Evolutionary conservation across 1,140 invertebrate genomes (phyloP), one percentile per base, ranked within the genome.

Genomic region (Ceratina japonica): DNA sequence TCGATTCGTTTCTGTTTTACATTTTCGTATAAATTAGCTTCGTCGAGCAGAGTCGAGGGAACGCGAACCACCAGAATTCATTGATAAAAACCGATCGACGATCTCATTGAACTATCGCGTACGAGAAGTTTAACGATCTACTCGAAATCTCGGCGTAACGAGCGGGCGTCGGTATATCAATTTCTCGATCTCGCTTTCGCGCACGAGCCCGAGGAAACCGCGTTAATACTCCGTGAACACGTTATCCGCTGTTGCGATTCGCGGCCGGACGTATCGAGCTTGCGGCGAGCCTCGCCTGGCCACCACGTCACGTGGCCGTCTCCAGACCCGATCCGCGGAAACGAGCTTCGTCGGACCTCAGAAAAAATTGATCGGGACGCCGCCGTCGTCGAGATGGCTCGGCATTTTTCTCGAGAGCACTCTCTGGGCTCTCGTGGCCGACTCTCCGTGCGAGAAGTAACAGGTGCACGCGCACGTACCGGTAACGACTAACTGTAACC

Each of bases 401-500:
- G n/a, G n/a, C n/a, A n/a, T n/a, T n/a, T n/a, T n/a, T n/a, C n/a
- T n/a, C n/a, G n/a, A n/a, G n/a, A n/a, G n/a, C n/a, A n/a, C n/a
- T n/a, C n/a, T n/a, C n/a, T n/a, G n/a, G n/a, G n/a, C n/a, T n/a
- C n/a, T n/a, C n/a, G n/a, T n/a, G n/a, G n/a, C n/a, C n/a, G n/a
- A n/a, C n/a, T 18, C 12, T 49, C 12, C 12, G 2, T 16, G 37
- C 27, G 16, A 44, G 37, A 7, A 10, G 37, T 44, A 44, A 56
- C 73, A 72, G 44, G 49, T 52, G 20, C 27, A 66, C 63, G 49
- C 63, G 49, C 31, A 20, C 18, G 24, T 44, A 44, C 79, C 49
- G 56, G 63, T 59, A 73, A 49, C 59, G 78, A 65, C 51, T 85
- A 85, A 85, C 83, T 81, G 83, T 85, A 85, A 73, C 76, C 79